phyloP scores from a whole-genome alignment of 1,140 invertebrate species.

The Sitophilus oryzae region DNA sequence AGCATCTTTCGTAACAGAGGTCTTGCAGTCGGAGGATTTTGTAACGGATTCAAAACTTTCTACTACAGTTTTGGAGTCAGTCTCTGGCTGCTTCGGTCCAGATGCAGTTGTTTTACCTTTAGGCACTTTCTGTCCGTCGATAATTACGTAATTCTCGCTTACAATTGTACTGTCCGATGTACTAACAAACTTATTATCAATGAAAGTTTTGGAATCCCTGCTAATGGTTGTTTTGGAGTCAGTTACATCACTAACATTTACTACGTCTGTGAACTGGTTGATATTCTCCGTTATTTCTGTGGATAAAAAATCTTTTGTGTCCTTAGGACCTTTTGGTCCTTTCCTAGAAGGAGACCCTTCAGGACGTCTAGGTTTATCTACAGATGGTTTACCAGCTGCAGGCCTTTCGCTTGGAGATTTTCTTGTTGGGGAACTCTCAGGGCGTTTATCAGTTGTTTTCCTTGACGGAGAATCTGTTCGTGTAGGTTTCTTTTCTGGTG shows the following conservation, averaged over 20 bases:
- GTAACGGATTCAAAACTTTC: constrained; percentile 29
- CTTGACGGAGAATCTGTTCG: constrained; percentile 12
- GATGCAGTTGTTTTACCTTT: constrained; percentile 1
- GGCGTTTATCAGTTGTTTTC: background rate
- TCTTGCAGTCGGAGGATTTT: constrained; percentile 29
- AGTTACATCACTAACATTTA: background rate
- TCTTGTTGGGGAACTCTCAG: constrained; percentile 5
- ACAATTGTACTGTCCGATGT: background rate
- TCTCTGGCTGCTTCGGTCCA: background rate
- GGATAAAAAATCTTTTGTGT: constrained; percentile 19
- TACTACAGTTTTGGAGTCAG: constrained; percentile 24
- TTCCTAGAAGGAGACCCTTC: constrained; percentile 1
- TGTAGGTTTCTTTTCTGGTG: constrained; percentile 24
- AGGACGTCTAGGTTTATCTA: constrained; percentile 1
- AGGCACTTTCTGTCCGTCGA: constrained; percentile 10
- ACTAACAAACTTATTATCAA: constrained; percentile 5
- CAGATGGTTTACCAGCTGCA: background rate
- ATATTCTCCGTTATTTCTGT: constrained; percentile 7
- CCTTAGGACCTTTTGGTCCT: constrained; percentile 14
- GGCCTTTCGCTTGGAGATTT: constrained; percentile 7
- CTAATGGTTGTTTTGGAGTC: constrained; percentile 9
- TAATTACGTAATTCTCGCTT: constrained; percentile 13
- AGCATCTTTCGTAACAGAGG: constrained; percentile 32
- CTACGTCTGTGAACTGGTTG: background rate
- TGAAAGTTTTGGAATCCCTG: constrained; percentile 14